These are phyloP conservation scores for Drosophila paracracens DNA, from an alignment of 2,888 invertebrate genomes.

Conservation along the genomic window DNA sequence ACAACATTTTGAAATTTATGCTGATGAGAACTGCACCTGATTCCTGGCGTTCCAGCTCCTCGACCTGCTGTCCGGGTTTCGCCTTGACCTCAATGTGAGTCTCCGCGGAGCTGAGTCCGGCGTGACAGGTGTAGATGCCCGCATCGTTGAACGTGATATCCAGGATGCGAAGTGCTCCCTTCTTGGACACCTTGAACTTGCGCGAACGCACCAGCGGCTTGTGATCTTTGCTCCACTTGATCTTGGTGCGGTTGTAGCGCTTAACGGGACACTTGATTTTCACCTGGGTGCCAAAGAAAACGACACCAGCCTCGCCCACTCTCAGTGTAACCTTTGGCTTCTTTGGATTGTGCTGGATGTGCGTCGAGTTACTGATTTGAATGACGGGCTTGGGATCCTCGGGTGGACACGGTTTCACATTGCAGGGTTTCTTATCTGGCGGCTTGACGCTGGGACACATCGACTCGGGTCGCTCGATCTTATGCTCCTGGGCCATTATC, in stretches of 20 bases:
- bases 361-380: slow-evolving; percentile 92
- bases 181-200: slow-evolving; percentile 94
- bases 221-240: slow-evolving; percentile 95
- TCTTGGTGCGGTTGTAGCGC: slow-evolving; percentile 91
- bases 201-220: slow-evolving; percentile 91
- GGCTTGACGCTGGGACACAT: slow-evolving; percentile 92
- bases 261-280: slow-evolving; percentile 98
- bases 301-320: slow-evolving; percentile 95
- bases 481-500: slow-evolving; percentile 96
- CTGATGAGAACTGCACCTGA: slow-evolving; percentile 74
- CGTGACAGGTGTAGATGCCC: slow-evolving; percentile 94
- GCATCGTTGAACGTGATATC: slow-evolving; percentile 92
- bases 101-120: slow-evolving; percentile 92
- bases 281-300: slow-evolving; percentile 95
- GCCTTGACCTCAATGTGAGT: slow-evolving; percentile 92
- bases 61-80: slow-evolving; percentile 91
- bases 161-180: slow-evolving; percentile 94
- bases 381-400: slow-evolving; percentile 91
- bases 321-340: slow-evolving; percentile 93
- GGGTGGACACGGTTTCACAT: slow-evolving; percentile 91
- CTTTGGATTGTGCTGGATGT: slow-evolving; percentile 93
- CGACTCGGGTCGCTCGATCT: slow-evolving; percentile 91
- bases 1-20: not conserved
- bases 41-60: slow-evolving; percentile 89
- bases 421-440: slow-evolving; percentile 92